These are phyloP conservation scores for Pelecanus crispus DNA, from an alignment of 2,113 vertebrate genomes.

Conservation along the genomic window DNA sequence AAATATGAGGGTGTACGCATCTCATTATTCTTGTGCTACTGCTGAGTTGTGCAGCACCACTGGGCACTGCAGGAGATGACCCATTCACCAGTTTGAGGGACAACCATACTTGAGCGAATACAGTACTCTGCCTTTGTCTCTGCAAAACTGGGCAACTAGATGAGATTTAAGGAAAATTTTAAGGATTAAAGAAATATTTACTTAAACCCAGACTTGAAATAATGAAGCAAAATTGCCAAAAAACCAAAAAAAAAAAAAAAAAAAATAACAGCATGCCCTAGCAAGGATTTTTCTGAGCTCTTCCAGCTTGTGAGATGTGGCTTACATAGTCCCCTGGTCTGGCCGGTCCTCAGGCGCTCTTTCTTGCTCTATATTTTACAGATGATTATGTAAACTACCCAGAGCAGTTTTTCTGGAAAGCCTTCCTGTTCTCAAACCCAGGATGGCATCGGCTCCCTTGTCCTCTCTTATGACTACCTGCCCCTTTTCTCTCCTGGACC, in stretches of 20 bases:
- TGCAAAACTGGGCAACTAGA: neutral
- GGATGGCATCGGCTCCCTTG: neutral
- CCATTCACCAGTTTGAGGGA: neutral
- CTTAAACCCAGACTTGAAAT: neutral
- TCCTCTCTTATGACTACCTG: neutral
- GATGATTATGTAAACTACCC: neutral
- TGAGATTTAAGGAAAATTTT: neutral
- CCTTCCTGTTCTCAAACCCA: fast-evolving
- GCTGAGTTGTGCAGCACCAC: neutral
- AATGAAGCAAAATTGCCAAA: neutral
- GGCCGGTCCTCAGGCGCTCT: neutral
- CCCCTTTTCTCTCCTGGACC: neutral
- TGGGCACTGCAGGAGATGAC: neutral
- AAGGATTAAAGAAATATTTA: neutral
- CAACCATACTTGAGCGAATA: neutral
- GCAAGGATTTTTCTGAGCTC: neutral
- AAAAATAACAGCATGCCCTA: neutral
- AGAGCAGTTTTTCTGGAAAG: neutral
- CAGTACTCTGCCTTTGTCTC: neutral
- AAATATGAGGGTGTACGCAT: neutral
- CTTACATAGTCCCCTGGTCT: neutral
- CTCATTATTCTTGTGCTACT: neutral
- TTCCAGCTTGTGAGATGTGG: neutral
- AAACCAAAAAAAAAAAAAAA: no score
- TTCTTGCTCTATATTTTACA: neutral